Evolutionary conservation across 2,888 invertebrate genomes (phyloP), one percentile per base, ranked within the genome.

Genomic region (Rambutsinella grinnellia): DNA sequence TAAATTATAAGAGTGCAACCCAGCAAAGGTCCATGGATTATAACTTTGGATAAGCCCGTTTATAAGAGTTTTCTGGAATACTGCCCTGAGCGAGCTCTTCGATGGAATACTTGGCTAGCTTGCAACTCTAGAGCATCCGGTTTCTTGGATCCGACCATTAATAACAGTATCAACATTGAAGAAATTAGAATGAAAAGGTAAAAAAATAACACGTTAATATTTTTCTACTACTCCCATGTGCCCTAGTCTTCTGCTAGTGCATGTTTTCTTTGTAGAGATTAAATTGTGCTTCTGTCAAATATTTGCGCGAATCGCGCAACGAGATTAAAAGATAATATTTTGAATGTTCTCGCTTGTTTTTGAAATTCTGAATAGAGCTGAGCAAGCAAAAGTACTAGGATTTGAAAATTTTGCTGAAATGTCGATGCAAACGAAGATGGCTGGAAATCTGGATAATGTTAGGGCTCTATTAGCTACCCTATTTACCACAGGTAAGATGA

Each of bases 371-470:
- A n/a, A 36, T 83, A 88, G 94, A 81, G 87, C 87, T 53, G 91
- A 92, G 47, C 91, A 94, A 85, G 96, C 96, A 0, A 88, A 91
- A 80, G 84, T 92, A 15, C 87, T 97, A 10, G 96, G 97, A 0
- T 97, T 91, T 86, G 89, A 92, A 78, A 91, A 90, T 66, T 97
- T 89, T 87, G 92, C 91, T 0, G 92, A 95, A 47, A 92, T 97
- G 92, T 94, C 94, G 46, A 94, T 97, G 94, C 92, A 94, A 87
- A 96, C 95, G 0, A 97, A 96, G 89, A 93, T 97, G 95, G 95
- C 96, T 6, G 93, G 92, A 8, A 92, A 89, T 80, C 87, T 94
- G 15, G 91, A 93, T 63, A 93, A 92, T 86, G 91, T 96, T 0
- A 88, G 92, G 80, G 89, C 90, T 76, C 90, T 92, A 76, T 88